Percentiles rank a stretch among this genome's conserved stretches.
Conservation (phyloP, 2,113 vertebrate genomes). For the Polypterus bichir region DNA sequence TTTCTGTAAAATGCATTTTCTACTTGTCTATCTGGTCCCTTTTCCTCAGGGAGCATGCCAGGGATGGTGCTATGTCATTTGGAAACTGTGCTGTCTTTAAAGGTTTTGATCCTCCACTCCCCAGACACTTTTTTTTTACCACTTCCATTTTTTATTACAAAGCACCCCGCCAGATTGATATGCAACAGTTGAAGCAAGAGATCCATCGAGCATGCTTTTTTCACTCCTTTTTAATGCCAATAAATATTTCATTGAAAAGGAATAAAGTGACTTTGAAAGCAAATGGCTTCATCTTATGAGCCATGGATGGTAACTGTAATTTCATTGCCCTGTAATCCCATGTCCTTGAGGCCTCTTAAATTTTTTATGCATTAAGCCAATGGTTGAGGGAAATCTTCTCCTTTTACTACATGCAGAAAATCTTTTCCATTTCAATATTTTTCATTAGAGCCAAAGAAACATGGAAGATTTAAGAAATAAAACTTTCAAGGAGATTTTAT, state of each 20-base stretch:
- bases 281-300: background rate
- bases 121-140: background rate
- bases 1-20: background rate
- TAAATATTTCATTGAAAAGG: background rate
- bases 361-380: too few relatives aligned
- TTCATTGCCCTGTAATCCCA: too few relatives aligned
- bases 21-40: background rate
- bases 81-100: background rate
- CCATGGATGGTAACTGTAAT: too few relatives aligned
- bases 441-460: too few relatives aligned
- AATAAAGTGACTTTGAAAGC: constrained; percentile 1
- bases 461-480: too few relatives aligned
- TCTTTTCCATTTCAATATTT: too few relatives aligned
- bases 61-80: background rate
- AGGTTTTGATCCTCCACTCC: too few relatives aligned
- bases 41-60: too few relatives aligned
- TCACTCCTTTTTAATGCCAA: background rate
- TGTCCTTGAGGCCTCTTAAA: too few relatives aligned
- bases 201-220: background rate
- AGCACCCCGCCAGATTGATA: background rate
- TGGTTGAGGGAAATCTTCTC: too few relatives aligned
- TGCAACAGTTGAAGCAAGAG: background rate
- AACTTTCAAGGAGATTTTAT: too few relatives aligned
- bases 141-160: background rate
- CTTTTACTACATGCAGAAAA: too few relatives aligned